phyloP scores from a whole-genome alignment of 2,797 vertebrate species.

The Semotilus atromaculatus region DNA sequence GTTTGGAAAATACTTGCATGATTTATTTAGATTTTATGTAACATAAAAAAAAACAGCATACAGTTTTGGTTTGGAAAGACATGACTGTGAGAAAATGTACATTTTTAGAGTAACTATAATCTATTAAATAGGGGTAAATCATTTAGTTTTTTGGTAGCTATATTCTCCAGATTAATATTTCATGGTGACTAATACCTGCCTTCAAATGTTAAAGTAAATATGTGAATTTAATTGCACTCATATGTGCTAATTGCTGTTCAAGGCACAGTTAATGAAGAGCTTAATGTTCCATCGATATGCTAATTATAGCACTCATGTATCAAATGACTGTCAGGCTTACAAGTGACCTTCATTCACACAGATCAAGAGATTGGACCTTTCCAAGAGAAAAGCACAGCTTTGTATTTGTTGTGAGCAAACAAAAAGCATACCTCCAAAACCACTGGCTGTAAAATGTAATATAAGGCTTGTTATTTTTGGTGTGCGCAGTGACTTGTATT shows the following conservation, averaged over 20 bases:
- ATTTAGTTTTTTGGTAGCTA: conserved; percentile 13
- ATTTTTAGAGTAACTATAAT: background rate
- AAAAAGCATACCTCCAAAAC: conserved; percentile 24
- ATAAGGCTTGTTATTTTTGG: conserved; percentile 37
- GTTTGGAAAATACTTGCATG: background rate
- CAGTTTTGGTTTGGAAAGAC: background rate
- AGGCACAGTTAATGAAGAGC: conserved; percentile 43
- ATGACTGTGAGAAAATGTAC: background rate
- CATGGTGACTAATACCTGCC: conserved; percentile 21
- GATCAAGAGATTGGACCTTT: conserved; percentile 35
- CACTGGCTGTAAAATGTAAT: conserved; percentile 17
- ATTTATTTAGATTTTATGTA: background rate
- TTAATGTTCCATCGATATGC: conserved; percentile 35
- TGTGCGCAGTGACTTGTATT: conserved; percentile 40
- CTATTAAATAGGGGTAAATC: background rate
- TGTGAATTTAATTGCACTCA: conserved; percentile 49
- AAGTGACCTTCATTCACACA: conserved; percentile 32
- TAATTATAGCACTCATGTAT: conserved; percentile 47
- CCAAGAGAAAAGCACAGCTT: background rate
- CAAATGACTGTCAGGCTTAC: conserved; percentile 31
- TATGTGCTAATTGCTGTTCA: conserved; percentile 41
- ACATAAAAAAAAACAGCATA: background rate
- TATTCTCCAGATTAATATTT: conserved; percentile 33
- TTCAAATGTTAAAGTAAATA: conserved; percentile 39
- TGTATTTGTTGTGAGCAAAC: conserved; percentile 15